Evolutionary conservation across 92 coral and sea anemone species (phyloP).

Genomic region (Heliopora coerulea): DNA sequence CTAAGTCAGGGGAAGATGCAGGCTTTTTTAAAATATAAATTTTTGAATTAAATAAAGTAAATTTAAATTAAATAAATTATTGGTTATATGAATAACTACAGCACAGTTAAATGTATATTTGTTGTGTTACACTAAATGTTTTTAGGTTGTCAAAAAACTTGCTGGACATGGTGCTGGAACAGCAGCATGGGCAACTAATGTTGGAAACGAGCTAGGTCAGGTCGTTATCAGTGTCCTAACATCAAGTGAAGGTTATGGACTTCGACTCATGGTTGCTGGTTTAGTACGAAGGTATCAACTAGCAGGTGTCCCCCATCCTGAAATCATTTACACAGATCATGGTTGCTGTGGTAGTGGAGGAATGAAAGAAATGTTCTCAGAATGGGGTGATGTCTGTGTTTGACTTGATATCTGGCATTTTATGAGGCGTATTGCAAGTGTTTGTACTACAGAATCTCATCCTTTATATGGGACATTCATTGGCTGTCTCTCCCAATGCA

Average conservation of each 20-base stretch:
- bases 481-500: slow-evolving; percentile 51
- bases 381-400: slow-evolving; percentile 32
- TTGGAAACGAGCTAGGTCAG: slow-evolving; percentile 24
- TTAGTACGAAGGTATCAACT: slow-evolving; percentile 34
- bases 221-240: slow-evolving; percentile 20
- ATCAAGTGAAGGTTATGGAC: slow-evolving; percentile 31
- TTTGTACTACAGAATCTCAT: slow-evolving; percentile 56
- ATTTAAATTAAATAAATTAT: too few species aligned
- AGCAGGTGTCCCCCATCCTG: slow-evolving; percentile 39
- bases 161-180: slow-evolving; percentile 7
- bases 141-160: slow-evolving; percentile 19
- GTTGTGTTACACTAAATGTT: neutral
- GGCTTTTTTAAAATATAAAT: too few species aligned
- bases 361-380: slow-evolving; percentile 35
- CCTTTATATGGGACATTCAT: slow-evolving; percentile 44
- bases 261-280: slow-evolving; percentile 47
- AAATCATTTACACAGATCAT: slow-evolving; percentile 44
- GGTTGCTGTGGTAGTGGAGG: slow-evolving; percentile 57
- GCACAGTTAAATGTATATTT: neutral
- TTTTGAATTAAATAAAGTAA: too few species aligned
- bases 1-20: too few species aligned
- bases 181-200: slow-evolving; percentile 30
- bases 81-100: neutral
- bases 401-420: slow-evolving; percentile 56
- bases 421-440: slow-evolving; percentile 56